Conservation (phyloP, 2,797 vertebrate genomes). For the Betta splendens region DNA sequence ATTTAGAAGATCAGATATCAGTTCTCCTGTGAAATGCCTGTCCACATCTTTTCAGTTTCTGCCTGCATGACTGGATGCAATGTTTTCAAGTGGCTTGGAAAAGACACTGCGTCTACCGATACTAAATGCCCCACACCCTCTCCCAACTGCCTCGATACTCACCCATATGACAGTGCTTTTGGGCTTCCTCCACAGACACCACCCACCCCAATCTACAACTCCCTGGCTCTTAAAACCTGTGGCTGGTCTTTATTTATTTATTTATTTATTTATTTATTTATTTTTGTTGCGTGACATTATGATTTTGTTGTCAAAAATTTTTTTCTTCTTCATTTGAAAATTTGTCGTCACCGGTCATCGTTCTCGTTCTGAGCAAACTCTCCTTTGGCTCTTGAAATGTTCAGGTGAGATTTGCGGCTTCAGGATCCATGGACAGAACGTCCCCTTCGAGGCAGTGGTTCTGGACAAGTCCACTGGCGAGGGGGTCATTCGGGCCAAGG, state of each 20-base stretch:
- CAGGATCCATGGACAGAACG: slow-evolving; percentile 96
- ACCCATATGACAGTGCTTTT: slow-evolving; percentile 87
- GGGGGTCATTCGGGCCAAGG: slow-evolving; percentile 91
- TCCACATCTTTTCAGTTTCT: slow-evolving; percentile 89
- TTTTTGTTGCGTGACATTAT: slow-evolving; percentile 74
- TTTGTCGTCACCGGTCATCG: background rate
- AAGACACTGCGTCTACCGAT: slow-evolving; percentile 86
- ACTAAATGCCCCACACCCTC: slow-evolving; percentile 77
- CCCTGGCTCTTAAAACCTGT: slow-evolving; percentile 88
- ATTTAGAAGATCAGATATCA: slow-evolving; percentile 74
- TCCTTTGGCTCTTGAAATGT: slow-evolving; percentile 70
- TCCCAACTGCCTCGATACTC: slow-evolving; percentile 71
- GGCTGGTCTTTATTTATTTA: slow-evolving; percentile 77
- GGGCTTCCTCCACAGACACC: slow-evolving; percentile 90
- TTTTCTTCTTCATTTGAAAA: slow-evolving; percentile 10
- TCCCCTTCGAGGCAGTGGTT: slow-evolving; percentile 96
- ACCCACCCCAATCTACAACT: slow-evolving; percentile 83
- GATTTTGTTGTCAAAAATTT: slow-evolving; percentile 39
- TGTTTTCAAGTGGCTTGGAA: slow-evolving; percentile 94
- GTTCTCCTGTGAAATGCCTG: slow-evolving; percentile 99
- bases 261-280: no score
- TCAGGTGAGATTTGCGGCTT: slow-evolving; percentile 99
- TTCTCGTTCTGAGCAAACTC: slow-evolving; percentile 53
- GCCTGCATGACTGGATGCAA: slow-evolving; percentile 99
- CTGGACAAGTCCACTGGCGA: slow-evolving; percentile 97